Evolutionary conservation across 1,140 invertebrate species (phyloP), one percentile per base, ranked within the genome.

Genomic region (Hycleus phaleratus): DNA sequence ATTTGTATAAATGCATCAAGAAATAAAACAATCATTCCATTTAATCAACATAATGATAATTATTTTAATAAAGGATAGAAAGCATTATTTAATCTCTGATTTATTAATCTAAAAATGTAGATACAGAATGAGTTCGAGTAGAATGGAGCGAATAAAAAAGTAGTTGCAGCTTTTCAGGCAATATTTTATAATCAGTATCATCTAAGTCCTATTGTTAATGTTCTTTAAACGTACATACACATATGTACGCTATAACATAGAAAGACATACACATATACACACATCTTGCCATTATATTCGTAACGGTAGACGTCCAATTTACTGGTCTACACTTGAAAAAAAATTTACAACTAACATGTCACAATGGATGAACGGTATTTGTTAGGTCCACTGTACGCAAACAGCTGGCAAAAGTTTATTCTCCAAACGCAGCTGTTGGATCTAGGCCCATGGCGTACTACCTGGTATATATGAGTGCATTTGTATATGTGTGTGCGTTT

Each of bases 331-430:
- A 47, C 25, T 44, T 38, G 45, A 55, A n/a, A 18, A 52, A 24
- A 46, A 32, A 7, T 32, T 7, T 32, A 32, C 32, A 32, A 32
- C 7, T 26, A 43, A 44, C 25, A 32, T 25, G 54, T 56, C n/a
- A 48, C 42, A 45, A 44, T 61, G 42, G 10, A 51, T 39, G 56
- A 55, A 46, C 46, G 46, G 26, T 42, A 57, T 54, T 47, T 46
- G 26, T 49, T 49, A 48, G 60, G 60, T 47, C 60, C 49, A 61
- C 63, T 66, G 56, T 60, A 65, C 50, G 59, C 59, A 67, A 70
- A 71, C 70, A 71, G 70, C 70, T 70, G 68, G 68, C 67, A 68
- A 65, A 62, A 69, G 67, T 70, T 71, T 68, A 69, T 71, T 71
- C 69, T 70, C 62, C 64, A 66, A 66, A 64, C 62, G 68, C 68